A percentile compares a stretch with the other conserved stretches of the same genome.
These are phyloP conservation scores for Masnerella sp. DNA, from an alignment of 2,888 invertebrate species.

Conservation along the genomic window DNA sequence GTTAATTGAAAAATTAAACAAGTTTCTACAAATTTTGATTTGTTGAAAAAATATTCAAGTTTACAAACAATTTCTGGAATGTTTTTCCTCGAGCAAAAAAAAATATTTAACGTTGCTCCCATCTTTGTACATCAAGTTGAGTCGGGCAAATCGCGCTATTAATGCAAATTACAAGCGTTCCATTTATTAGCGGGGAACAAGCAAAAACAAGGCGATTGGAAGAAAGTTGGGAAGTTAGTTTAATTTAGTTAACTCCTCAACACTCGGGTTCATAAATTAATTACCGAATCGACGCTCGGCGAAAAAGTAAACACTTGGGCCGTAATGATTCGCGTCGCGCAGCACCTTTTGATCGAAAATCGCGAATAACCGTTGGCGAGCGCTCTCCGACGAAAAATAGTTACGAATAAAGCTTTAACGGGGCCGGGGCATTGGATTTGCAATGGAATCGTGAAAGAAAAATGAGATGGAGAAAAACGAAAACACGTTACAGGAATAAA, in stretches of 20 bases:
- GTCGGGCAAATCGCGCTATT: neutral
- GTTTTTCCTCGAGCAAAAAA: too few species aligned
- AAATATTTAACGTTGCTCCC: too few species aligned
- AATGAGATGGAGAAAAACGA: slow-evolving; percentile 43
- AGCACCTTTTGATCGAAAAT: slow-evolving; percentile 23
- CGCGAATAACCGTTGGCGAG: slow-evolving; percentile 18
- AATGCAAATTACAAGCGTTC: slow-evolving; percentile 2
- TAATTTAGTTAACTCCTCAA: slow-evolving; percentile 8
- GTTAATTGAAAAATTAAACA: too few species aligned
- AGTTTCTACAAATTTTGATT: too few species aligned
- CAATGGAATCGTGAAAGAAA: slow-evolving; percentile 30
- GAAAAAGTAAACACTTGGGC: too few species aligned
- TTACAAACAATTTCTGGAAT: too few species aligned
- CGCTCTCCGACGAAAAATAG: slow-evolving; percentile 26
- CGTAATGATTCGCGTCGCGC: too few species aligned
- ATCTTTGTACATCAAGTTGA: neutral
- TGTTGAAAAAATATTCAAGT: too few species aligned
- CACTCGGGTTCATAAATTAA: too few species aligned
- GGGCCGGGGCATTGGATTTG: slow-evolving; percentile 25
- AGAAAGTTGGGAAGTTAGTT: slow-evolving; percentile 13
- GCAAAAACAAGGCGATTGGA: slow-evolving; percentile 4
- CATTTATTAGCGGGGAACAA: neutral
- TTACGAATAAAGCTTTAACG: slow-evolving; percentile 19
- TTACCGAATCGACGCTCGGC: neutral
- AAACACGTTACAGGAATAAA: slow-evolving; percentile 47